A percentile compares a stretch with the other conserved stretches of the same genome.
Evolutionary conservation across 2,888 invertebrate genomes (phyloP).

Genomic region (Troglohyphantes excavatus): DNA sequence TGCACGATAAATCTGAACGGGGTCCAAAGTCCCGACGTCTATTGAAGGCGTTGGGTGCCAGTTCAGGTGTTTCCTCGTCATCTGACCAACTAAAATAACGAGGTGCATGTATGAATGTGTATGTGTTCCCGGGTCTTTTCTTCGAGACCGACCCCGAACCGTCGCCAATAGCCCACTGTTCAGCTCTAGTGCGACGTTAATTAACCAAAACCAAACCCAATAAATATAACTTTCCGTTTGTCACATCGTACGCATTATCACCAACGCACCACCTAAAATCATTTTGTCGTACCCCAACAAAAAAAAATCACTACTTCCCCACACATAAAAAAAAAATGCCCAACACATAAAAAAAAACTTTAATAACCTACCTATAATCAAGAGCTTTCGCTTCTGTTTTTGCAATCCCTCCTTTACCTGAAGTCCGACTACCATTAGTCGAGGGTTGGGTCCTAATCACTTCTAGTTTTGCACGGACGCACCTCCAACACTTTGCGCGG

Average conservation of each 20-base stretch:
- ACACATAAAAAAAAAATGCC: background rate
- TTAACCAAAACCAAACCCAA: too few species aligned
- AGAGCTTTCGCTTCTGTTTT: conserved; percentile 41
- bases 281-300: background rate
- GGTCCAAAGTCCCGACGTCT: too few species aligned
- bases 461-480: conserved; percentile 33
- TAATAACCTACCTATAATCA: conserved; percentile 76
- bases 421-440: conserved; percentile 64
- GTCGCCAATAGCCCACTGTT: too few species aligned
- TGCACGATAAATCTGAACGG: too few species aligned
- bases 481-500: background rate
- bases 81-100: too few species aligned
- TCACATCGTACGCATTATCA: background rate
- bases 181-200: too few species aligned
- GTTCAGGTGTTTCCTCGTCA: too few species aligned
- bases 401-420: conserved; percentile 36
- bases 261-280: background rate
- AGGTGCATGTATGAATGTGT: too few species aligned
- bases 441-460: conserved; percentile 66
- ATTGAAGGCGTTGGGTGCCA: too few species aligned
- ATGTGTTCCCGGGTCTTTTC: too few species aligned
- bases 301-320: background rate
- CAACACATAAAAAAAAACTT: conserved; percentile 39
- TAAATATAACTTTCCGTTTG: too few species aligned
- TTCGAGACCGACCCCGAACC: too few species aligned